phyloP scores from a whole-genome alignment of 2,113 vertebrate species.

The Anolis carolinensis region DNA sequence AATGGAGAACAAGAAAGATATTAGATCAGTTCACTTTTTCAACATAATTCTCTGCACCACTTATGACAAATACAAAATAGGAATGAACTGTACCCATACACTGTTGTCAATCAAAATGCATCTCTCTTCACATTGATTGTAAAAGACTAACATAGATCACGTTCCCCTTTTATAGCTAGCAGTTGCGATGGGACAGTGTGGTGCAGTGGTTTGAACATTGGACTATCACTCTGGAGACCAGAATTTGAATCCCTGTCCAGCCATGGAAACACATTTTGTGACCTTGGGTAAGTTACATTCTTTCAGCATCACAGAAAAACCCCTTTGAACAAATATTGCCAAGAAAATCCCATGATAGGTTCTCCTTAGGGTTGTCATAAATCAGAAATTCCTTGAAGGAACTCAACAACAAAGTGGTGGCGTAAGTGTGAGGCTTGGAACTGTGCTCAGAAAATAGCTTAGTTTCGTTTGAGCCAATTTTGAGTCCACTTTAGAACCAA shows the following conservation, averaged over 20 bases:
- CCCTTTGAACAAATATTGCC: too few relatives aligned
- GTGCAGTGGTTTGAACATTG: background rate
- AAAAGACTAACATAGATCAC: too few relatives aligned
- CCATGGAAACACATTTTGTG: too few relatives aligned
- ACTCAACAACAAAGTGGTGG: too few relatives aligned
- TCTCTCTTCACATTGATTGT: background rate
- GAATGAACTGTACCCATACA: conserved; percentile 13
- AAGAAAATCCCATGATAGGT: too few relatives aligned
- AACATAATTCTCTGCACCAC: conserved; percentile 41
- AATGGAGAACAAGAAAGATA: conserved; percentile 60
- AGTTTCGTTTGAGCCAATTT: background rate
- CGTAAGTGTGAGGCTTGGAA: background rate
- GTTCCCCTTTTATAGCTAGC: background rate
- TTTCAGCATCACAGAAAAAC: too few relatives aligned
- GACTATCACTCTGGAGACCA: too few relatives aligned
- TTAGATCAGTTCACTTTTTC: conserved; percentile 66
- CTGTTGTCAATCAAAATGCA: background rate
- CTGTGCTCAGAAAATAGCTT: background rate
- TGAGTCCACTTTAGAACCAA: background rate
- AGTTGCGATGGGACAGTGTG: background rate
- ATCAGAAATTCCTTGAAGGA: too few relatives aligned
- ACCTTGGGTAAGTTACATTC: too few relatives aligned
- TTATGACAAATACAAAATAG: conserved; percentile 24
- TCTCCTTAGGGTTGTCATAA: too few relatives aligned
- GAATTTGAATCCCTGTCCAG: too few relatives aligned